Evolutionary conservation across 2,888 invertebrate species (phyloP).

Genomic region (Mythimna ferrago): DNA sequence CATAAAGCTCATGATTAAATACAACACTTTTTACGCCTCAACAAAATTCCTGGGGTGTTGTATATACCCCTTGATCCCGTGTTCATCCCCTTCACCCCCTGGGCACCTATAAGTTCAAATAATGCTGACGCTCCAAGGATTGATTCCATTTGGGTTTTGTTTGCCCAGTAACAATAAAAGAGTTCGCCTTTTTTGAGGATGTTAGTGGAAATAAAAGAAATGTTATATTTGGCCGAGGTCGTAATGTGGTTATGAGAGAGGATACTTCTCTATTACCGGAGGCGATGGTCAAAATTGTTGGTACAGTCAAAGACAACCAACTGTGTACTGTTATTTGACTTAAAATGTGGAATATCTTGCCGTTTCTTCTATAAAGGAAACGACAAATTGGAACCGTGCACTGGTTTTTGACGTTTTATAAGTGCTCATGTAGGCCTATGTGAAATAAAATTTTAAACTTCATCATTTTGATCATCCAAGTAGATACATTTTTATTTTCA

Average conservation of each 20-base stretch:
- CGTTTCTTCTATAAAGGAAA: not conserved
- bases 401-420: too few species aligned
- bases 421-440: too few species aligned
- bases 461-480: too few species aligned
- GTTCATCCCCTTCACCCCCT: conserved; percentile 11
- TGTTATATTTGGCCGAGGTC: conserved; percentile 35
- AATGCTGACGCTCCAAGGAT: conserved; percentile 54
- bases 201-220: conserved; percentile 30
- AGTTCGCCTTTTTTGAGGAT: conserved; percentile 30
- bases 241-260: conserved; percentile 32
- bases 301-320: not conserved
- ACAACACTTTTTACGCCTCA: conserved; percentile 42
- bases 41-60: conserved; percentile 45
- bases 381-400: too few species aligned
- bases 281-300: conserved; percentile 8
- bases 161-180: conserved; percentile 50
- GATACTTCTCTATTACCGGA: conserved; percentile 33
- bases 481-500: too few species aligned
- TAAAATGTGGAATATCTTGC: not conserved
- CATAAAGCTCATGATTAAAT: conserved; percentile 53
- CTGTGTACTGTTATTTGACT: too few species aligned
- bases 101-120: conserved; percentile 55
- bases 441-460: too few species aligned
- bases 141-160: conserved; percentile 58
- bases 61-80: conserved; percentile 25